Percentiles rank a stretch among this genome's conserved stretches.
Conservation (phyloP, 2,113 vertebrate genomes). For the Anguilla rostrata region DNA sequence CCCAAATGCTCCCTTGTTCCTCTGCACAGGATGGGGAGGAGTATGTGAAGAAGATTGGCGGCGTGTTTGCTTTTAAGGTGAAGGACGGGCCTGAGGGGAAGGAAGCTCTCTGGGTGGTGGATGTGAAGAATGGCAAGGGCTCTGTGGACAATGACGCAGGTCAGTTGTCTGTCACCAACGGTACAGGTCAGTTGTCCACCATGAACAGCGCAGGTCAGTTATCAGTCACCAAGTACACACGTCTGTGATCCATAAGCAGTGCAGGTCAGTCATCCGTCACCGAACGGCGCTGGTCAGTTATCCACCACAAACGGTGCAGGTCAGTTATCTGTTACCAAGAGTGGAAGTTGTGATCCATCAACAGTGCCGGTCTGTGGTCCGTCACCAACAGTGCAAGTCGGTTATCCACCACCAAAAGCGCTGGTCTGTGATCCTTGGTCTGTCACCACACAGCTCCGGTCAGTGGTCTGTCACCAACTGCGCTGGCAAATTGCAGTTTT, state of each 20-base stretch:
- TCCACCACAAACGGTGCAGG: neutral
- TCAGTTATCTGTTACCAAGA: neutral
- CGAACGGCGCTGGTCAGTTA: too few relatives aligned
- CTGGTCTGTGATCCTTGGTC: too few relatives aligned
- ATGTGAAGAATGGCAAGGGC: constrained; percentile 88
- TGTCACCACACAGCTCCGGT: too few relatives aligned
- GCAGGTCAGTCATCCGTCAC: too few relatives aligned
- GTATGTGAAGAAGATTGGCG: constrained; percentile 88
- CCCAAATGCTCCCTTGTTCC: neutral
- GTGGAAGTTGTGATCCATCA: too few relatives aligned
- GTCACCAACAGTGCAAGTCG: too few relatives aligned
- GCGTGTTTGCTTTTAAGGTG: constrained; percentile 91
- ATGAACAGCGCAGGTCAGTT: too few relatives aligned
- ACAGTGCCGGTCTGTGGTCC: too few relatives aligned
- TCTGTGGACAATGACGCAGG: constrained; percentile 80
- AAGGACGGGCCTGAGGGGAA: constrained; percentile 85
- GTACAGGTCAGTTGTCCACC: neutral
- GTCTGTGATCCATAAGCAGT: neutral
- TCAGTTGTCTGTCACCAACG: constrained; percentile 51
- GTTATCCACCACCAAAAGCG: too few relatives aligned
- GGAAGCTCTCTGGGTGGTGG: constrained; percentile 88
- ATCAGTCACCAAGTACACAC: neutral
- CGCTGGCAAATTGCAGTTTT: too few relatives aligned
- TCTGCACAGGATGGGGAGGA: constrained; percentile 82
- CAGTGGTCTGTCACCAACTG: too few relatives aligned